These are phyloP conservation scores for Aspiorhynchus laticeps DNA, from an alignment of 2,113 vertebrate genomes.

Conservation along the genomic window DNA sequence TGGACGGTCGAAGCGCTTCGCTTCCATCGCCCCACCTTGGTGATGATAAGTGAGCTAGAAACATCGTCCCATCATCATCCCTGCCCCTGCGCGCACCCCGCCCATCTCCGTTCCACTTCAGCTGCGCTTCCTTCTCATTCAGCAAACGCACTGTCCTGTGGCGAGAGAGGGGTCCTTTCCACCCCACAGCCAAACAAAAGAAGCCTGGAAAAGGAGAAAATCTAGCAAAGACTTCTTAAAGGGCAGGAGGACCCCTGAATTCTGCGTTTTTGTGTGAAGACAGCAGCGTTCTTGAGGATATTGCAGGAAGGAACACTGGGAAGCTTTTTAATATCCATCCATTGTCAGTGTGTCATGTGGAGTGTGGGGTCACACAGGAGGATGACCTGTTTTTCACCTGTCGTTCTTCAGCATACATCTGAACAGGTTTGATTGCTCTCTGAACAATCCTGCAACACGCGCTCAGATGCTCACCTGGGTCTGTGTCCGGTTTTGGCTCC, in stretches of 20 bases:
- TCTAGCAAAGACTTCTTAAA: constrained; percentile 34
- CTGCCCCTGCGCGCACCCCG: constrained; percentile 43
- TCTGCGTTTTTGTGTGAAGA: constrained; percentile 14
- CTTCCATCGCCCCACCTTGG: constrained; percentile 10
- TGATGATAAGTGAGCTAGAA: constrained; percentile 46
- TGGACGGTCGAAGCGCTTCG: neutral
- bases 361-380: constrained; percentile 32
- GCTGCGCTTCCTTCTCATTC: constrained; percentile 53
- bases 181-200: constrained; percentile 46
- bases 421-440: neutral
- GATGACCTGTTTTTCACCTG: constrained; percentile 49
- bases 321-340: constrained; percentile 20
- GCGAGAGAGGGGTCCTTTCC: constrained; percentile 49
- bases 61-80: constrained; percentile 13
- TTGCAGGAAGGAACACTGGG: neutral
- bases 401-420: constrained; percentile 2
- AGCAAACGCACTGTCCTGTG: constrained; percentile 55
- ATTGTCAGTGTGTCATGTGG: constrained; percentile 32
- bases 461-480: constrained; percentile 49
- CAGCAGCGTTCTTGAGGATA: constrained; percentile 11
- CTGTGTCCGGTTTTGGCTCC: constrained; percentile 42
- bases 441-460: constrained; percentile 32
- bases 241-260: constrained; percentile 18
- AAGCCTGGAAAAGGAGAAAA: constrained; percentile 37
- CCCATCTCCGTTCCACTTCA: constrained; percentile 53